A percentile compares a stretch with the other conserved stretches of the same genome.
Conservation (phyloP, 1,140 invertebrate genomes). For the Cydia fagiglandana region DNA sequence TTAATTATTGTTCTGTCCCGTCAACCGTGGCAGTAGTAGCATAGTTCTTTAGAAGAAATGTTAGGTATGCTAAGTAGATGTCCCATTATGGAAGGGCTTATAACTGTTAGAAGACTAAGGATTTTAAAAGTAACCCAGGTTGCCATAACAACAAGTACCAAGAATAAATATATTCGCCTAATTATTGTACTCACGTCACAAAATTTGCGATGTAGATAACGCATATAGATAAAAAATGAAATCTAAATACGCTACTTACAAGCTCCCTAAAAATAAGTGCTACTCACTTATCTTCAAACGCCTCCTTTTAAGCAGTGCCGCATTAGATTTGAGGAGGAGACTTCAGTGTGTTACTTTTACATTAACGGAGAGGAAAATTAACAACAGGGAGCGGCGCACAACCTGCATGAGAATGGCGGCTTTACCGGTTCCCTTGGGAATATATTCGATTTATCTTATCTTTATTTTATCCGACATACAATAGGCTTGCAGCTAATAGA, state of each 20-base stretch:
- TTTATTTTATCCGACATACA: conserved; percentile 47
- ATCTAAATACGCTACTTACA: not conserved
- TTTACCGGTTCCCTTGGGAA: conserved; percentile 48
- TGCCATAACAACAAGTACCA: no score
- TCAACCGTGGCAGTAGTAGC: no score
- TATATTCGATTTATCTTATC: conserved; percentile 46
- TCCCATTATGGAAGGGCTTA: no score
- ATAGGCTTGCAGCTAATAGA: conserved; percentile 2
- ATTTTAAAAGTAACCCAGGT: no score
- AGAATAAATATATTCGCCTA: no score
- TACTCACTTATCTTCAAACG: not conserved
- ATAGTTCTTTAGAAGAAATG: no score
- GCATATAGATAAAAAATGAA: no score
- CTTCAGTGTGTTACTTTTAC: conserved; percentile 66
- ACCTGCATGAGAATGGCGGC: conserved; percentile 63
- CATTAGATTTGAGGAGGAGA: conserved; percentile 53
- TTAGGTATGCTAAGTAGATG: no score
- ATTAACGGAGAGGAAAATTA: conserved; percentile 66
- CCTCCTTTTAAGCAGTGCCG: conserved; percentile 30
- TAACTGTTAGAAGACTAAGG: no score
- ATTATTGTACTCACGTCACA: no score
- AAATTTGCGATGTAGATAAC: no score
- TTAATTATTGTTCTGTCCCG: no score
- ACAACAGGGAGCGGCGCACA: conserved; percentile 54
- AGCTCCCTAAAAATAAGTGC: not conserved